Evolutionary conservation across 2,888 invertebrate genomes (phyloP).

Genomic region (Luperina testacea): DNA sequence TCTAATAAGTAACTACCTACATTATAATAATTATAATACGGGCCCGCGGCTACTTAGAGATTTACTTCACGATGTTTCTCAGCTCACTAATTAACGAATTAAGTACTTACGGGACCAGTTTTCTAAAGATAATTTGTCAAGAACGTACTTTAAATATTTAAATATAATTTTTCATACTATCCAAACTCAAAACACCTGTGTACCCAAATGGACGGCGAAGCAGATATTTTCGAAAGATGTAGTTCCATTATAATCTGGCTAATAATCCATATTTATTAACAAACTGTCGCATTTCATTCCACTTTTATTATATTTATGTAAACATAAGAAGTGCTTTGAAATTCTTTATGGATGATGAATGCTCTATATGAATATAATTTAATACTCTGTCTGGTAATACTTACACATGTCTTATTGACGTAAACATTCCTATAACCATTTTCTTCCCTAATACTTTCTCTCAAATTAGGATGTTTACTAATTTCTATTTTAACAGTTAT

Average conservation of each 20-base stretch:
- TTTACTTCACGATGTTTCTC: constrained; percentile 29
- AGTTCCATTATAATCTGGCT: constrained; percentile 25
- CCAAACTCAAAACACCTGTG: background rate
- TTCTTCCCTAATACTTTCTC: constrained; percentile 1
- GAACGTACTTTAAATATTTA: constrained; percentile 10
- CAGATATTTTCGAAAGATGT: constrained; percentile 14
- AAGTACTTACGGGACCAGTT: constrained; percentile 5
- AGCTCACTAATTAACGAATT: constrained; percentile 39
- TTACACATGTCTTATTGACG: background rate
- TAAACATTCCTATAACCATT: background rate
- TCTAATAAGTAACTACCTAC: constrained; percentile 27
- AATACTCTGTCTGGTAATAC: background rate
- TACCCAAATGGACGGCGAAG: background rate
- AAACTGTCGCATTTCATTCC: constrained; percentile 37
- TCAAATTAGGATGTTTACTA: constrained; percentile 13
- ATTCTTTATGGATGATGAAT: background rate
- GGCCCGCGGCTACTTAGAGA: constrained; percentile 29
- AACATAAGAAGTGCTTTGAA: constrained; percentile 15
- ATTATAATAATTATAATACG: constrained; percentile 41
- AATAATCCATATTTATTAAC: constrained; percentile 57
- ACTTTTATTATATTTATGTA: constrained; percentile 35
- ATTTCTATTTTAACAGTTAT: constrained; percentile 4
- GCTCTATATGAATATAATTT: background rate
- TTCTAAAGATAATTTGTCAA: constrained; percentile 7
- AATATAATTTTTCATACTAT: background rate